Conservation (phyloP, 2,888 invertebrate genomes). For the Theretra japonica region DNA sequence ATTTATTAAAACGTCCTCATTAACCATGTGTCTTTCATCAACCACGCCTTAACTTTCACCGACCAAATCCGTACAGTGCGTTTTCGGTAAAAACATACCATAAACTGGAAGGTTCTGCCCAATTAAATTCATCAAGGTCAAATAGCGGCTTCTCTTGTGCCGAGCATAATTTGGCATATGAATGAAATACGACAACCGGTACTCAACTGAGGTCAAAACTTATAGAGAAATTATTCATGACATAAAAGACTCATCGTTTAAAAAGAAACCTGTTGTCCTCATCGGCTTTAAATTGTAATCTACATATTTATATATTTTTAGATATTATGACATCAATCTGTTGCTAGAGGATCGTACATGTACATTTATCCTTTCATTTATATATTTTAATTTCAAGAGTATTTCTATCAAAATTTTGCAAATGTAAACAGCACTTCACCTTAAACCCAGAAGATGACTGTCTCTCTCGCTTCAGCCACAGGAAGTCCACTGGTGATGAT, state of each 20-base stretch:
- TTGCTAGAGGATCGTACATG: no score
- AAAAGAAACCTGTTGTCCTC: not conserved
- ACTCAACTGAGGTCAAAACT: not conserved
- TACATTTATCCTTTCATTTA: no score
- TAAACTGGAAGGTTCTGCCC: not conserved
- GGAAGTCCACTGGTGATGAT: no score
- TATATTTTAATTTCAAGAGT: no score
- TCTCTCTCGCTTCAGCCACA: no score
- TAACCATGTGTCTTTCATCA: no score
- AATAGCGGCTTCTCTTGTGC: conserved; percentile 15
- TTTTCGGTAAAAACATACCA: not conserved
- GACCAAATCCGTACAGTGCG: not conserved
- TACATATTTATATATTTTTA: not conserved
- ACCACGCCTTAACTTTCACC: not conserved
- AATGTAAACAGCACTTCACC: no score
- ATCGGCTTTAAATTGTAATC: not conserved
- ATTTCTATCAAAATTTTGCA: no score
- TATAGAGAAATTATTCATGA: not conserved
- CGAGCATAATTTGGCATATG: conserved; percentile 16
- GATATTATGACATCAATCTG: no score
- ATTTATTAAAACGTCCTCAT: not conserved
- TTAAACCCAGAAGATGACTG: no score
- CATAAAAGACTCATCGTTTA: not conserved
- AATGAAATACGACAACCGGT: not conserved
- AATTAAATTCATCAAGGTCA: conserved; percentile 23